Conservation (phyloP, 2,888 invertebrate genomes). For the Sylvicola cinctus region DNA sequence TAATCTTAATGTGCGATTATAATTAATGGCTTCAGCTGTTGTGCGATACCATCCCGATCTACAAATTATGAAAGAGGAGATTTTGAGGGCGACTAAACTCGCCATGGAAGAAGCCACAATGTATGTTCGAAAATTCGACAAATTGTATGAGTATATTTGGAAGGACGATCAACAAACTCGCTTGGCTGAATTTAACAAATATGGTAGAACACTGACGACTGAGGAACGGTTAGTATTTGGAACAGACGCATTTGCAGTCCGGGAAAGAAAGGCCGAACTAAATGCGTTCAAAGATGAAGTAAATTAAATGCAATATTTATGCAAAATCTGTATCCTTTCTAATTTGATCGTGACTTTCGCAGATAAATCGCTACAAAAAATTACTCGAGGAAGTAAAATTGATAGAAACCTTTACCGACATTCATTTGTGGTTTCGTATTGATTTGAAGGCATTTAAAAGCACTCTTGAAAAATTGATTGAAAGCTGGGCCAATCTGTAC, state of each 20-base stretch:
- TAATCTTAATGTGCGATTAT: too few relatives aligned
- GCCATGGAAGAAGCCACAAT: slow-evolving; percentile 23
- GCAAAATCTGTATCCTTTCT: too few relatives aligned
- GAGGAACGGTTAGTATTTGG: slow-evolving; percentile 42
- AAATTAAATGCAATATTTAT: not conserved
- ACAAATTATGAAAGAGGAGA: slow-evolving; percentile 34
- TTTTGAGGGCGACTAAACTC: slow-evolving; percentile 28
- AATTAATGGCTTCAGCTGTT: slow-evolving; percentile 26
- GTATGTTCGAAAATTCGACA: slow-evolving; percentile 32
- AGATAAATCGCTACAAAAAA: slow-evolving; percentile 68
- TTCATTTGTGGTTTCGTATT: slow-evolving; percentile 61
- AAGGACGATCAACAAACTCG: slow-evolving; percentile 54
- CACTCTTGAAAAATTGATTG: slow-evolving; percentile 59
- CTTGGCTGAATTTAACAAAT: slow-evolving; percentile 53
- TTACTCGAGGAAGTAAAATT: slow-evolving; percentile 52
- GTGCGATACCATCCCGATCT: slow-evolving; percentile 34
- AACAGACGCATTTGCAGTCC: slow-evolving; percentile 50
- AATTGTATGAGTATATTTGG: slow-evolving; percentile 57
- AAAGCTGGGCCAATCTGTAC: slow-evolving; percentile 74
- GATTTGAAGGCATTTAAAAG: slow-evolving; percentile 63
- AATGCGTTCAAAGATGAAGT: not conserved
- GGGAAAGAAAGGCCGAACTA: slow-evolving; percentile 26
- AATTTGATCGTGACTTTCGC: not conserved
- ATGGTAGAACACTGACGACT: slow-evolving; percentile 47
- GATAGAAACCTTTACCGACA: slow-evolving; percentile 41